These are phyloP conservation scores for Emydura subglobosa DNA, from an alignment of 2,113 vertebrate genomes.

Conservation along the genomic window DNA sequence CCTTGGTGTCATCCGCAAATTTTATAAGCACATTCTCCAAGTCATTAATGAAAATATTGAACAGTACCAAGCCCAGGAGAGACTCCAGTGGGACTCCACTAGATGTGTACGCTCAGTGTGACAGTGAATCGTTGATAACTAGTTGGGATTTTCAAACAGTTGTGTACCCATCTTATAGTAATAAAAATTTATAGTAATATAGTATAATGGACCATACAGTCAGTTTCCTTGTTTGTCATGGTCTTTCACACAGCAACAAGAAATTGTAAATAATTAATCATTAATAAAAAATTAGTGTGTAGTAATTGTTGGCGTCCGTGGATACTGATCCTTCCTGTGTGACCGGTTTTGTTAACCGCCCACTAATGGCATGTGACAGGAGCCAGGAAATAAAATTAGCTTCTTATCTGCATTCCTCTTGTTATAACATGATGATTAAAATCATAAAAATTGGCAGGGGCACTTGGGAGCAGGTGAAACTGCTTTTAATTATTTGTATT, in stretches of 20 bases:
- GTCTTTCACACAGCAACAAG: rapidly evolving
- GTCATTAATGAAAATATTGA: not conserved
- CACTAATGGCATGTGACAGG: not conserved
- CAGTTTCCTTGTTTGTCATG: not conserved
- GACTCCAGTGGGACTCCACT: not conserved
- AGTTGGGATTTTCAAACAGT: not conserved
- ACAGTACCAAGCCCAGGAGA: not conserved
- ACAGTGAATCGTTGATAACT: not conserved
- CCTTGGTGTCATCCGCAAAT: not conserved
- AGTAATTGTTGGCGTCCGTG: not conserved
- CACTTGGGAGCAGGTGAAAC: not conserved
- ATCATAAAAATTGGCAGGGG: not conserved
- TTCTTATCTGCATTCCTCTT: not conserved
- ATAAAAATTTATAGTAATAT: not conserved
- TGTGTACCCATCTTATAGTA: not conserved
- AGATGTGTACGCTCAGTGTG: not conserved
- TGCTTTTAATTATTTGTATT: not conserved
- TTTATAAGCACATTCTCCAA: not conserved
- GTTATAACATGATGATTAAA: not conserved
- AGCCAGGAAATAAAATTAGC: not conserved
- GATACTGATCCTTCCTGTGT: not conserved
- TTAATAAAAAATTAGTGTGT: not conserved
- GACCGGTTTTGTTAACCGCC: not conserved
- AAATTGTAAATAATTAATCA: not conserved
- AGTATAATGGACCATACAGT: rapidly evolving